These are phyloP conservation scores for Centropyge bicolor DNA, from an alignment of 2,797 vertebrate genomes.

Conservation along the genomic window DNA sequence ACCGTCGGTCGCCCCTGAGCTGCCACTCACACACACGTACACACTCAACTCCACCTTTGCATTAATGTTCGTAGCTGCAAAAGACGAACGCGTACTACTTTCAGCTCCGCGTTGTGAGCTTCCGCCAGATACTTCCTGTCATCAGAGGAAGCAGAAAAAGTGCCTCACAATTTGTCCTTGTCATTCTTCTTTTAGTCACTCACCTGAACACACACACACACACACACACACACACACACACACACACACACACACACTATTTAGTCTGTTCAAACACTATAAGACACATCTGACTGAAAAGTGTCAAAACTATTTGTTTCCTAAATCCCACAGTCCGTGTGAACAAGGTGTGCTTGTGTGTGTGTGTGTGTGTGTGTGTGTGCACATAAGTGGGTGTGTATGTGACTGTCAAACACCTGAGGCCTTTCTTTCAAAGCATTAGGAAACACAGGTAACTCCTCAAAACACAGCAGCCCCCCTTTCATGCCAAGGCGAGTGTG, in stretches of 20 bases:
- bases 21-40: background rate
- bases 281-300: conserved; percentile 48
- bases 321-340: conserved; percentile 31
- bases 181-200: conserved; percentile 17
- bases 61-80: conserved; percentile 16
- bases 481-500: conserved; percentile 55
- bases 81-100: conserved; percentile 25
- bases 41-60: background rate
- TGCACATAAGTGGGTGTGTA: conserved; percentile 1
- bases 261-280: conserved; percentile 36
- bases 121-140: conserved; percentile 9
- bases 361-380: background rate
- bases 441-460: conserved; percentile 68
- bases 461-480: conserved; percentile 55
- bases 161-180: conserved; percentile 8
- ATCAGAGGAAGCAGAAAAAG: conserved; percentile 21
- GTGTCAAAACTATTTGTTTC: conserved; percentile 48
- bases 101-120: background rate
- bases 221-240: conserved; percentile 15
- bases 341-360: conserved; percentile 23
- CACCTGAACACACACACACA: conserved; percentile 11
- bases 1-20: conserved; percentile 13
- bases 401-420: background rate
- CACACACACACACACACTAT: background rate
- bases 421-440: conserved; percentile 50